These are phyloP conservation scores for Callimorpha dominula DNA, from an alignment of 2,888 invertebrate genomes.

Conservation along the genomic window DNA sequence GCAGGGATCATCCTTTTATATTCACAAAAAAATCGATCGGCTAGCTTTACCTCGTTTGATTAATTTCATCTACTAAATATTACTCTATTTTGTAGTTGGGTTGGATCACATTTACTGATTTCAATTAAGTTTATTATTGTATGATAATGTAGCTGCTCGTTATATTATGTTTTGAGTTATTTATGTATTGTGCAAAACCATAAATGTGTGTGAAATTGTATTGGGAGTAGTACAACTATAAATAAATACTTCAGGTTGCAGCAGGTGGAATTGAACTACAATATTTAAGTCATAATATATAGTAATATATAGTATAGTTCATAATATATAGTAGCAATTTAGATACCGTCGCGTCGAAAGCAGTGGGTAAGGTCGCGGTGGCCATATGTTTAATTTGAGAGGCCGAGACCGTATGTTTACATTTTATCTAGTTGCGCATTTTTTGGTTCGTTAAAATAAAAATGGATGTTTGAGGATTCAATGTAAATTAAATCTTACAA, in stretches of 20 bases:
- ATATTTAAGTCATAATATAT: conserved; percentile 43
- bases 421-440: conserved; percentile 59
- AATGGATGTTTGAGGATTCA: conserved; percentile 44
- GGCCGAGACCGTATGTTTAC: conserved; percentile 54
- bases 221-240: not conserved
- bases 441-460: conserved; percentile 50
- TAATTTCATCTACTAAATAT: not conserved
- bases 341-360: conserved; percentile 53
- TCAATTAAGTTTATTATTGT: too few species aligned
- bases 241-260: conserved; percentile 36
- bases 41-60: conserved; percentile 24
- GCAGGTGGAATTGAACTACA: conserved; percentile 48
- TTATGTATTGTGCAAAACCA: conserved; percentile 16
- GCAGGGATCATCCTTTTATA: conserved; percentile 71
- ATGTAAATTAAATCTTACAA: conserved; percentile 42
- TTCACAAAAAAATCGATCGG: conserved; percentile 48
- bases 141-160: not conserved
- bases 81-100: not conserved
- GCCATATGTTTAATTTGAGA: conserved; percentile 51
- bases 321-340: conserved; percentile 53
- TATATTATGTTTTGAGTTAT: too few species aligned
- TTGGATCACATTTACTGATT: too few species aligned
- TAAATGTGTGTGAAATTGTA: conserved; percentile 20
- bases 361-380: conserved; percentile 67
- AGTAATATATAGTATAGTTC: too few species aligned